phyloP scores from a whole-genome alignment of 2,797 vertebrate genomes.

The Clarias fuscus region DNA sequence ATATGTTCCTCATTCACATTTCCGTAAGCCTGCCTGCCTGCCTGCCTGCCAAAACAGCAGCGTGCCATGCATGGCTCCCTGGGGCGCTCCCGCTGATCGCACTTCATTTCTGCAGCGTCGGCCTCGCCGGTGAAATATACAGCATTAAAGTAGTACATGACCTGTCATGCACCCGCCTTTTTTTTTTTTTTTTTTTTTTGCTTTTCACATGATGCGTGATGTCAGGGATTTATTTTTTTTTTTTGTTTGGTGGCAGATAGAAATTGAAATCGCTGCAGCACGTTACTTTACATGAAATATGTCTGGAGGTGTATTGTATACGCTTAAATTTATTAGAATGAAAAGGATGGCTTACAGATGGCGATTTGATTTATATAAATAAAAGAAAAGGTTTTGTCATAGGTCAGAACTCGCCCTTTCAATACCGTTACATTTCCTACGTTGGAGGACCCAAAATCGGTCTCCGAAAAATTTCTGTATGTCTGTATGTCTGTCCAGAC shows the following conservation, averaged over 20 bases:
- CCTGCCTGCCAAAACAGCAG: constrained; percentile 25
- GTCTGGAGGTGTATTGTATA: neutral
- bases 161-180: neutral
- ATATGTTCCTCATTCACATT: constrained; percentile 34
- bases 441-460: no score
- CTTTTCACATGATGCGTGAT: neutral
- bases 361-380: neutral
- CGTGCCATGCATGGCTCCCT: constrained; percentile 37
- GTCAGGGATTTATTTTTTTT: neutral
- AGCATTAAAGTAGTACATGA: constrained; percentile 31
- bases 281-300: neutral
- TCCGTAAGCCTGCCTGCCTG: constrained; percentile 34
- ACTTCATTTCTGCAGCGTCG: constrained; percentile 39
- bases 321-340: neutral
- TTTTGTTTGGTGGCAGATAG: neutral
- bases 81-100: constrained; percentile 38
- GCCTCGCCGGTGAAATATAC: constrained; percentile 35
- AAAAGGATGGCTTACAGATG: neutral
- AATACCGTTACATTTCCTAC: no score
- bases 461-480: no score
- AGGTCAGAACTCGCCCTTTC: no score
- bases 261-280: neutral
- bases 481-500: no score
- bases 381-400: no score
- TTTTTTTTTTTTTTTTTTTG: neutral